These are phyloP conservation scores for Caenorhabditis zanzibari DNA, from an alignment of 2,888 invertebrate species.

Conservation along the genomic window DNA sequence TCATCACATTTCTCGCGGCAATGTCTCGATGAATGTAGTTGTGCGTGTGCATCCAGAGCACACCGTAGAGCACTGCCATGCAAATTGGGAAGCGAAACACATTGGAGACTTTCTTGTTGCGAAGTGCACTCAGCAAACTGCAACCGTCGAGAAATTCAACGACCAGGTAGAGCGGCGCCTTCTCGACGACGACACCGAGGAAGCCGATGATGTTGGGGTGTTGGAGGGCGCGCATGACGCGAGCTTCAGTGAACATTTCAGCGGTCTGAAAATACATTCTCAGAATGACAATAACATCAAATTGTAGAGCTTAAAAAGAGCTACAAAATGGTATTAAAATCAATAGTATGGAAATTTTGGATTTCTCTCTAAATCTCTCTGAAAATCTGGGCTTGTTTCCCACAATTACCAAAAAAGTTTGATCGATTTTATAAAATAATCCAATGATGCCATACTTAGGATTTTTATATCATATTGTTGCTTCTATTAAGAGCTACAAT, in stretches of 20 bases:
- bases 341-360: no score
- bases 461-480: no score
- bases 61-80: slow-evolving; percentile 43
- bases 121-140: slow-evolving; percentile 23
- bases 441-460: no score
- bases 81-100: slow-evolving; percentile 35
- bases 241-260: slow-evolving; percentile 46
- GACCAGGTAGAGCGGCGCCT: slow-evolving; percentile 41
- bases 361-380: no score
- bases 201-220: slow-evolving; percentile 48
- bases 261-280: neutral
- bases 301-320: no score
- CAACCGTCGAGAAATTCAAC: slow-evolving; percentile 52
- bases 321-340: no score
- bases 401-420: no score
- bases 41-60: slow-evolving; percentile 34
- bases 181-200: slow-evolving; percentile 54
- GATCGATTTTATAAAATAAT: no score
- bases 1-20: slow-evolving; percentile 58
- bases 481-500: no score
- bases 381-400: no score
- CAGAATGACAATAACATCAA: no score
- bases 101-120: slow-evolving; percentile 19
- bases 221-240: slow-evolving; percentile 40
- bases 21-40: slow-evolving; percentile 57